Percentiles rank a stretch among this genome's conserved stretches.
These are phyloP conservation scores for Labroides dimidiatus DNA, from an alignment of 2,797 vertebrate species.

Conservation along the genomic window DNA sequence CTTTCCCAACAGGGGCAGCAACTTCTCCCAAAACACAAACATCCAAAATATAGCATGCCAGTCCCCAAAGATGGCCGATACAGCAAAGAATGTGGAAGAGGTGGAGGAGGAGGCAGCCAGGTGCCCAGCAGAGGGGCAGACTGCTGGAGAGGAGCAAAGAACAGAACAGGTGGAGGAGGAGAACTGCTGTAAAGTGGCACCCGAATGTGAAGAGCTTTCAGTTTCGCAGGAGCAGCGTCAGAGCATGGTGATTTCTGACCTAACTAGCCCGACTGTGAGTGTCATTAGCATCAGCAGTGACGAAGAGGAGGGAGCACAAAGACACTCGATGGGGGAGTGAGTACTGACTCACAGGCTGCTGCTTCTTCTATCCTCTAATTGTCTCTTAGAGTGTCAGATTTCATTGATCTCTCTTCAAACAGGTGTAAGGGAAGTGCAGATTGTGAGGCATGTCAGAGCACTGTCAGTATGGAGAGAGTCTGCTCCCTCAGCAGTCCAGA, in stretches of 20 bases:
- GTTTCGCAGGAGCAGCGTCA: conserved; percentile 88
- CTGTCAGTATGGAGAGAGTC: conserved; percentile 94
- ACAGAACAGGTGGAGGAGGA: conserved; percentile 70
- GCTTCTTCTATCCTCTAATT: background rate
- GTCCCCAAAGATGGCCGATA: conserved; percentile 93
- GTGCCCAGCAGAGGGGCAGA: conserved; percentile 80
- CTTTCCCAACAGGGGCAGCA: conserved; percentile 81
- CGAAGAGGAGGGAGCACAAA: conserved; percentile 81
- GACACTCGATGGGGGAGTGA: conserved; percentile 91
- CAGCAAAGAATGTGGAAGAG: conserved; percentile 88
- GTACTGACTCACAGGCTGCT: conserved; percentile 56
- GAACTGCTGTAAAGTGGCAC: conserved; percentile 84
- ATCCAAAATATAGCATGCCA: conserved; percentile 90
- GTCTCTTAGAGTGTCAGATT: background rate
- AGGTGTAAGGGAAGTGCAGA: conserved; percentile 95
- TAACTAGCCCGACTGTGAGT: conserved; percentile 92
- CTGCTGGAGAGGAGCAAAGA: conserved; percentile 81
- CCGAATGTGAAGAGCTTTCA: conserved; percentile 82
- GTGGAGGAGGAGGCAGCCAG: conserved; percentile 81
- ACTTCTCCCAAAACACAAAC: conserved; percentile 89
- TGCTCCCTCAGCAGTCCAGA: conserved; percentile 98
- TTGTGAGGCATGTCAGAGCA: conserved; percentile 97
- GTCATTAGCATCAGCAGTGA: conserved; percentile 98
- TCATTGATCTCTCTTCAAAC: conserved; percentile 22
- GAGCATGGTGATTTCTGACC: conserved; percentile 89